These are phyloP conservation scores for Diplodus sargus DNA, from an alignment of 2,797 vertebrate genomes.

Conservation along the genomic window DNA sequence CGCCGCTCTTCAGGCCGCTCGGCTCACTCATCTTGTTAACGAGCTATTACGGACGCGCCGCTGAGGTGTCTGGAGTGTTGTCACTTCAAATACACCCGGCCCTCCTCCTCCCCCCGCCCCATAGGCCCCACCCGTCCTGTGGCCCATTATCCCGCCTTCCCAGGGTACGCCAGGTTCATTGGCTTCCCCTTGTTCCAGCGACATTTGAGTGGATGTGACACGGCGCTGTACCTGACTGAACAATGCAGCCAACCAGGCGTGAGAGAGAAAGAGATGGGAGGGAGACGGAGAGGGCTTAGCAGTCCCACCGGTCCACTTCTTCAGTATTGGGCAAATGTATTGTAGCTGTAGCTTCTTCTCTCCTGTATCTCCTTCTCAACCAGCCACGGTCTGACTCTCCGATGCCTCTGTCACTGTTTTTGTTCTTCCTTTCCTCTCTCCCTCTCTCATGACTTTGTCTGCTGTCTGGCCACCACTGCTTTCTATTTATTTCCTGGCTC, in stretches of 20 bases:
- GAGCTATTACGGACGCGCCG: conserved; percentile 45
- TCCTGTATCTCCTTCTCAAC: conserved; percentile 12
- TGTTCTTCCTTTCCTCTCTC: conserved; percentile 1
- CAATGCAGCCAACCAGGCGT: conserved; percentile 59
- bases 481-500: conserved; percentile 65
- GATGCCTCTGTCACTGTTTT: conserved; percentile 1
- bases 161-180: conserved; percentile 42
- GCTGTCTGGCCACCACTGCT: conserved; percentile 51
- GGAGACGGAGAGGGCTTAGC: conserved; percentile 13
- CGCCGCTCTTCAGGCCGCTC: conserved; percentile 17
- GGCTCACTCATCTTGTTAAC: conserved; percentile 60
- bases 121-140: not conserved
- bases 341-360: conserved; percentile 8
- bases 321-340: conserved; percentile 20
- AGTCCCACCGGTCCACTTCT: conserved; percentile 39
- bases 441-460: conserved; percentile 30
- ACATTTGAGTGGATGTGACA: conserved; percentile 63
- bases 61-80: conserved; percentile 52
- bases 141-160: conserved; percentile 41
- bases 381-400: not conserved
- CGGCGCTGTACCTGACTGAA: conserved; percentile 41
- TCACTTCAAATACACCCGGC: conserved; percentile 11
- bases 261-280: conserved; percentile 38
- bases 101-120: too few relatives aligned
- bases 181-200: conserved; percentile 38